Base-by-base conservation (phyloP, 1,140 invertebrate species). In the Linepithema humile region DNA sequence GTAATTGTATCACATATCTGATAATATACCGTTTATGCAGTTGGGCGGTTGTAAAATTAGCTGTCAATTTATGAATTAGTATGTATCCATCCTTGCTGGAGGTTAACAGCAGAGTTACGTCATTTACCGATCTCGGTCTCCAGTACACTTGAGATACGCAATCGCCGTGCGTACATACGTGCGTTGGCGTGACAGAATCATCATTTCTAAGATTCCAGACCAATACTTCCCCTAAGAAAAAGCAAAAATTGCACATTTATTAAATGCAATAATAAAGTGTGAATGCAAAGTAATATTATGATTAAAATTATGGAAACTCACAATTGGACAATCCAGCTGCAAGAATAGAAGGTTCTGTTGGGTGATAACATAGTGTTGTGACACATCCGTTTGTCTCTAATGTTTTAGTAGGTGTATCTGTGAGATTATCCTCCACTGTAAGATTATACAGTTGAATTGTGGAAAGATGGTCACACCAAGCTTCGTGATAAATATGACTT, bases 141-240 rank as follows among this genome's bases (percentile, higher is more conserved):
- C 94, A 94, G 0, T 90, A 85, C 4, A 94, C 75, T 77, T 92
- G 91, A 15, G 93, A 92, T 10, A 94, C 91, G 1, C 87, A 83
- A 59, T 94, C 94, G 17, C 88, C 91, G 53, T 94, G 93, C 7
- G 91, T 91, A 32, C 88, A 94, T 62, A 94, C 83, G 73, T 89
- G 84, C 7, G 90, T 82, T 12, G 93, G 91, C 5, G 90, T 90
- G 3, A 92, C 53, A 20, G 84, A 90, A 55, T 85, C 91, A 32
- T 94, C 92, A 48, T 92, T 91, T 72, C 92, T 92, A 9, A 94
- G 89, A 90, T 95, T 94, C 94, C 94, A 95, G 5, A 94, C 85
- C 7, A 94, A 70, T 64, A 95, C 91, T 83, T 95, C 94, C 57
- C 94, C 94, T 94, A 77, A 23, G 7, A 48, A 32, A 20, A 67